A percentile compares a stretch with the other conserved stretches of the same genome.
Evolutionary conservation across 2,113 vertebrate genomes (phyloP).

Genomic region (Ictalurus punctatus): DNA sequence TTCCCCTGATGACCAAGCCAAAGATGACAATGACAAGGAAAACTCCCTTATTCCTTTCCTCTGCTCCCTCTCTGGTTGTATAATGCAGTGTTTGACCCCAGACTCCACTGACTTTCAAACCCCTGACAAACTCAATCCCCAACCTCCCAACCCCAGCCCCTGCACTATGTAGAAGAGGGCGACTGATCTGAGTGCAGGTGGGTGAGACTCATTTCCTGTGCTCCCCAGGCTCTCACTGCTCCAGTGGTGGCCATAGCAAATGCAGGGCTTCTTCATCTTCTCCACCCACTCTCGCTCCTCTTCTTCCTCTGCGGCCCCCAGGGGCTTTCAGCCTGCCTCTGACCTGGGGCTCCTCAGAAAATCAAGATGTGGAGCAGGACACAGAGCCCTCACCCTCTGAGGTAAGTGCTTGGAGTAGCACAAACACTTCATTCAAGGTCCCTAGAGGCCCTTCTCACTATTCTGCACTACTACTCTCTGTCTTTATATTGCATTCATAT

Average conservation of each 20-base stretch:
- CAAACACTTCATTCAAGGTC: neutral
- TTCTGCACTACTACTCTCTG: neutral
- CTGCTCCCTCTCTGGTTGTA: constrained; percentile 69
- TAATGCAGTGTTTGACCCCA: constrained; percentile 68
- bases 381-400: constrained; percentile 44
- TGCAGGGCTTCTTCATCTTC: constrained; percentile 72
- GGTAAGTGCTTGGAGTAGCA: constrained; percentile 53
- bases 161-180: constrained; percentile 72
- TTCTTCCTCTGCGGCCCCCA: constrained; percentile 60
- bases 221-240: constrained; percentile 88
- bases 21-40: neutral
- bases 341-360: constrained; percentile 68
- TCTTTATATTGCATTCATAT: neutral
- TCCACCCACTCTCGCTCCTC: constrained; percentile 61
- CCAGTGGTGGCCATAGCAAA: constrained; percentile 78
- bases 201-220: constrained; percentile 92
- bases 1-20: neutral
- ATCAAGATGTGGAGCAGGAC: constrained; percentile 62
- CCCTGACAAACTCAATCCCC: neutral
- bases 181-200: constrained; percentile 79
- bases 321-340: constrained; percentile 64
- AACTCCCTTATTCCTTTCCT: constrained; percentile 52
- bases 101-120: neutral
- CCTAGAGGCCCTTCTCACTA: neutral
- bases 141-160: constrained; percentile 22